These are phyloP conservation scores for Oxyura jamaicensis DNA, from an alignment of 2,113 vertebrate species.

Conservation along the genomic window DNA sequence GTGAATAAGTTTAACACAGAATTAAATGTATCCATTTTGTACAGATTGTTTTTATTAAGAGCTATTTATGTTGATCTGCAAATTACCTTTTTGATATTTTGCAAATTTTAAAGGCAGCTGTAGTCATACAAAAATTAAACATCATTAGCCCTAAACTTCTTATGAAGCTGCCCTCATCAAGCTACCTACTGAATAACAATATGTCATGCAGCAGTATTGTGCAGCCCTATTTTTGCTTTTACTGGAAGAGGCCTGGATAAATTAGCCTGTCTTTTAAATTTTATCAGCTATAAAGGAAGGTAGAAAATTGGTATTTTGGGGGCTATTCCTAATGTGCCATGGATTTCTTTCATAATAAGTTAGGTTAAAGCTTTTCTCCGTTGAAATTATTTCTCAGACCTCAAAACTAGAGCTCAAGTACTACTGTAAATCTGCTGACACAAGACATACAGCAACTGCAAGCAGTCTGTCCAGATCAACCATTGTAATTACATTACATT, in stretches of 20 bases:
- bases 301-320: not conserved
- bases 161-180: not conserved
- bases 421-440: conserved; percentile 16
- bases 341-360: not conserved
- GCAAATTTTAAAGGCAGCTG: not conserved
- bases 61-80: not conserved
- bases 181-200: not conserved
- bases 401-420: not conserved
- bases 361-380: not conserved
- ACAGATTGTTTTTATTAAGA: not conserved
- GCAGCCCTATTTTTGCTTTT: not conserved
- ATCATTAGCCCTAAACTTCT: conserved; percentile 2
- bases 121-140: not conserved
- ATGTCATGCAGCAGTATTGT: not conserved
- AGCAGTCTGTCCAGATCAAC: not conserved
- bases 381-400: not conserved
- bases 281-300: not conserved
- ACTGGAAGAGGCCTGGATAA: not conserved
- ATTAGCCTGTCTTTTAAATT: not conserved
- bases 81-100: not conserved
- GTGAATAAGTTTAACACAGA: not conserved
- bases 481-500: not conserved
- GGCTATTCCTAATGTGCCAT: not conserved
- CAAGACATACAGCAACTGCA: not conserved
- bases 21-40: not conserved